Evolutionary conservation across 2,113 vertebrate species (phyloP).

Genomic region (Cynoglossus semilaevis): DNA sequence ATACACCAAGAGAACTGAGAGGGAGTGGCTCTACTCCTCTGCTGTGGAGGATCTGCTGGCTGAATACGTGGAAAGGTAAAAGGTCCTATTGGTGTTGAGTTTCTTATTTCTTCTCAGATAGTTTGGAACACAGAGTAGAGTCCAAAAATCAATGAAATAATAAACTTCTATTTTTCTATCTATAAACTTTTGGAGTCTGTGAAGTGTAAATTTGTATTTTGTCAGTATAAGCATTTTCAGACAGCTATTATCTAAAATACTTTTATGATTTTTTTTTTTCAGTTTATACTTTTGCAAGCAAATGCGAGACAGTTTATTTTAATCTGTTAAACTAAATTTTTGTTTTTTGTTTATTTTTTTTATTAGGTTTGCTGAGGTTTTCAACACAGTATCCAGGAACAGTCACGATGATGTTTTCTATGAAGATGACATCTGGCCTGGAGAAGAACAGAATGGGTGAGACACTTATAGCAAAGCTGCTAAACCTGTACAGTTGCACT

Average conservation of each 20-base stretch:
- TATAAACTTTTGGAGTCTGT: no score
- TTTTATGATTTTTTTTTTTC: no score
- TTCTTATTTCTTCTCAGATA: not conserved
- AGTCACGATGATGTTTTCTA: conserved; percentile 96
- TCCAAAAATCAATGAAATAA: no score
- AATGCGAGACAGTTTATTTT: not conserved
- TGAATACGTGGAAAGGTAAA: conserved; percentile 92
- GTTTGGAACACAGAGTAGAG: not conserved
- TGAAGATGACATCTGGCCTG: conserved; percentile 96
- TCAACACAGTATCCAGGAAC: conserved; percentile 86
- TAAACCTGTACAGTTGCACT: no score
- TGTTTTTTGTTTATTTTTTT: conserved; percentile 14
- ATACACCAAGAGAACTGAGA: conserved; percentile 94
- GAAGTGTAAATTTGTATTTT: no score
- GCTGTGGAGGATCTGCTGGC: conserved; percentile 90
- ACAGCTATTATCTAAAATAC: no score
- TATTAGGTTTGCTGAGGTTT: conserved; percentile 88
- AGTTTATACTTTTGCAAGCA: no score
- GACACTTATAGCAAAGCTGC: no score
- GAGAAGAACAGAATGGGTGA: conserved; percentile 90
- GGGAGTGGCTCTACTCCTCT: conserved; percentile 96
- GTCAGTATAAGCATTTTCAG: no score
- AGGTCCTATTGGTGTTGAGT: not conserved
- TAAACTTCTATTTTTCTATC: no score
- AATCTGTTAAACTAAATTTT: not conserved